These are phyloP conservation scores for Cebus imitator DNA, from an alignment of 2,113 vertebrate species.

Conservation along the genomic window DNA sequence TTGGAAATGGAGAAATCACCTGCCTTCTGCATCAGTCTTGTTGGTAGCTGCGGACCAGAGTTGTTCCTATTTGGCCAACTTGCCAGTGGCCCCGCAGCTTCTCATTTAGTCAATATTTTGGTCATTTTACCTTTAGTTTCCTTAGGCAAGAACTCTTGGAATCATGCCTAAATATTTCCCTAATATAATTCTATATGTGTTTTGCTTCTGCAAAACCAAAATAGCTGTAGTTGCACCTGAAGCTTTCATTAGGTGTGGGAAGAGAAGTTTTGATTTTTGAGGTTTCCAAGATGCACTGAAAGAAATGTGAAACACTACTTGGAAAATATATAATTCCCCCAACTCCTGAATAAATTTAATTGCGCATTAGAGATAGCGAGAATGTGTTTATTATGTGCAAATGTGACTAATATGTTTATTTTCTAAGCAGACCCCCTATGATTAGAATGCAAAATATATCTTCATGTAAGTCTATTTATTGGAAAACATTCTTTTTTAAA, in stretches of 20 bases:
- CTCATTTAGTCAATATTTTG: not conserved
- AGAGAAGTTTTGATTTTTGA: not conserved
- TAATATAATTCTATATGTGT: not conserved
- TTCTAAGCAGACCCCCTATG: not conserved
- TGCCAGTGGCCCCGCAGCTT: not conserved
- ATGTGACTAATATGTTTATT: not conserved
- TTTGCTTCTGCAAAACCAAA: not conserved
- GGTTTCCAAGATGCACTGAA: not conserved
- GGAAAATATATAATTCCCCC: not conserved
- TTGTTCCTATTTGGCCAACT: too few relatives aligned
- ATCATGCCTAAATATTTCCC: not conserved
- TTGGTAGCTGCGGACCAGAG: too few relatives aligned
- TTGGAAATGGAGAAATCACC: too few relatives aligned
- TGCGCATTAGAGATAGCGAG: not conserved
- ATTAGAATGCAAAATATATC: not conserved
- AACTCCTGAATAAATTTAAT: not conserved
- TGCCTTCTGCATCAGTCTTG: too few relatives aligned
- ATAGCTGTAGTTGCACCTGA: not conserved
- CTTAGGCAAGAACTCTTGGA: not conserved
- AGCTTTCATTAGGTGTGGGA: not conserved
- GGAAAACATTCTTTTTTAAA: not conserved
- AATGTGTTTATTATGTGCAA: not conserved
- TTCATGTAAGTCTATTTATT: not conserved
- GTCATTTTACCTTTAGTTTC: not conserved
- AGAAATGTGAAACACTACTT: not conserved